A percentile compares a stretch with the other conserved stretches of the same genome.
Evolutionary conservation across 2,888 invertebrate genomes (phyloP).

Genomic region (Cephus sareptanus): DNA sequence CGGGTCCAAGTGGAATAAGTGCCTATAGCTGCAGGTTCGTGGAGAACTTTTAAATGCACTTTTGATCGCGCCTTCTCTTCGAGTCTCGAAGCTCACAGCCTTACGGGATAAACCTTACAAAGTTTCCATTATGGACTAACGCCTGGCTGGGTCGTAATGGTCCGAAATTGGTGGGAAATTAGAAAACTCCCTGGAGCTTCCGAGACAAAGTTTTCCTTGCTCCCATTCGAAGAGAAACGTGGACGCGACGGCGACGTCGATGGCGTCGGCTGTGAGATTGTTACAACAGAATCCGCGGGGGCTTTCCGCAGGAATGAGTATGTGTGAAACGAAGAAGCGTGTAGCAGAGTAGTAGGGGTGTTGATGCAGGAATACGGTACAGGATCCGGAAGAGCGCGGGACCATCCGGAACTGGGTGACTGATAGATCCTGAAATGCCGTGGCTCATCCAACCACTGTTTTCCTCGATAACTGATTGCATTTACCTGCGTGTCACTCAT

Average conservation of each 20-base stretch:
- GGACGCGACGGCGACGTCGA: not conserved
- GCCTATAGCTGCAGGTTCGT: not conserved
- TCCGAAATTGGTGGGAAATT: not conserved
- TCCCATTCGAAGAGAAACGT: not conserved
- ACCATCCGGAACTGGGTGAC: constrained; percentile 33
- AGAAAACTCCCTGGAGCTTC: not conserved
- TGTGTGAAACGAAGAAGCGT: not conserved
- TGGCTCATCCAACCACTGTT: constrained; percentile 38
- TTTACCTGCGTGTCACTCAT: constrained; percentile 42
- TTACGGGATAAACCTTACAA: not conserved
- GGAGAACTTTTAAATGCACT: not conserved
- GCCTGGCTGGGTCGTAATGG: not conserved
- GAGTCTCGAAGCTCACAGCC: not conserved
- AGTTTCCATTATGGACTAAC: not conserved
- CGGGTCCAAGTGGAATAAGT: not conserved
- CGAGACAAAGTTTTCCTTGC: not conserved
- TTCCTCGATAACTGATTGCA: constrained; percentile 47
- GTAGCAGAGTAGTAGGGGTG: not conserved
- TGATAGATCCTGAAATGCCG: constrained; percentile 46
- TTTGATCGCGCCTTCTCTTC: not conserved
- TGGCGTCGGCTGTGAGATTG: not conserved
- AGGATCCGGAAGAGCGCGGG: constrained; percentile 7
- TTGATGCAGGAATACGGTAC: not conserved
- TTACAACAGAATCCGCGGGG: not conserved
- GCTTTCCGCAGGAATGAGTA: not conserved